A percentile compares a stretch with the other conserved stretches of the same genome.
These are phyloP conservation scores for Pollenia griseotomentosa DNA, from an alignment of 2,888 invertebrate species.

Conservation along the genomic window DNA sequence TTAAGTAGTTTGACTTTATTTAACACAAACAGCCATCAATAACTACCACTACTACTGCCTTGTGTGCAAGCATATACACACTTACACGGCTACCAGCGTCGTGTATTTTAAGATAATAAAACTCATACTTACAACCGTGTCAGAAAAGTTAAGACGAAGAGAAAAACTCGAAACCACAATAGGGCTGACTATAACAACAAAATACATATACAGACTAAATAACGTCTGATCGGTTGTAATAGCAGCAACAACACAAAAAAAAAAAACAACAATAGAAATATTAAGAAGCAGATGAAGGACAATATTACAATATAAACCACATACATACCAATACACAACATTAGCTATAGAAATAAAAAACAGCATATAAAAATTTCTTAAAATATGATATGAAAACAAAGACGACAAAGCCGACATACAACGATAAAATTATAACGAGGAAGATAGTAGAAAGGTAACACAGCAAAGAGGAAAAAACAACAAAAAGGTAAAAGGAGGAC, in stretches of 20 bases:
- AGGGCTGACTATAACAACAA: neutral
- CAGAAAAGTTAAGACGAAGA: neutral
- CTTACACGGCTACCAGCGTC: neutral
- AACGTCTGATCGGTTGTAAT: slow-evolving; percentile 20
- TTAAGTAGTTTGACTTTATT: slow-evolving; percentile 32
- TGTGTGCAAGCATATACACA: neutral
- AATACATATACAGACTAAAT: slow-evolving; percentile 3
- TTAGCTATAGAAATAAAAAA: slow-evolving; percentile 13
- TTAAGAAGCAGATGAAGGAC: neutral
- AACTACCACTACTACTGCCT: neutral
- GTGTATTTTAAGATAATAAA: slow-evolving; percentile 15
- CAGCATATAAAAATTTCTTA: slow-evolving; percentile 45
- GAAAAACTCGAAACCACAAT: neutral
- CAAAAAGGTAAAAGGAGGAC: neutral
- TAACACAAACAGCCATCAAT: slow-evolving; percentile 19
- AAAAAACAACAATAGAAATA: neutral
- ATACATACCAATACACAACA: slow-evolving; percentile 23
- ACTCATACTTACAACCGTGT: neutral
- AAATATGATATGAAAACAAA: slow-evolving; percentile 27
- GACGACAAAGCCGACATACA: neutral
- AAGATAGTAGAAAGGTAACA: slow-evolving; percentile 9
- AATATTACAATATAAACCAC: slow-evolving; percentile 12
- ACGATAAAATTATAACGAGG: neutral
- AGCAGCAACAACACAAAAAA: neutral
- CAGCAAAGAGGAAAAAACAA: neutral